Base-by-base conservation (phyloP, 2,888 invertebrate genomes). In the Oligia latruncula region DNA sequence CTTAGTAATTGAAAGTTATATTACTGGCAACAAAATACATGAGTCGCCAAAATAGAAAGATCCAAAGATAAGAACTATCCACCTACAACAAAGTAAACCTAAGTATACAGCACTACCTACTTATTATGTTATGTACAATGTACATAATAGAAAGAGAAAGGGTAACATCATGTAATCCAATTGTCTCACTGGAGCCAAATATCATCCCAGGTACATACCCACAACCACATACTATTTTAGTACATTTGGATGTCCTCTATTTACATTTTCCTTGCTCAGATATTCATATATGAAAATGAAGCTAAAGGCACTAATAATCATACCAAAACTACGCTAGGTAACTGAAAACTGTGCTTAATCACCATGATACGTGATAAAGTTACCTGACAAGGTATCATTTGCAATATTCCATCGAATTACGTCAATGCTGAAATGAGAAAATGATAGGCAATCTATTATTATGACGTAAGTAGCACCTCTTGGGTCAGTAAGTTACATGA, bases 171-270 rank as follows among this genome's bases (percentile, higher is more conserved):
- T 83, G 66, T 82, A 70, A 82, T 82, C 71, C 83, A 83, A 79
- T 83, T 71, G 71, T 83, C 74, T 71, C n/a, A 74, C 67, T 64
- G 64, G 71, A 83, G 65, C 64, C 80, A 79, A 83, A 83, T 83
- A 72, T 80, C 60, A 65, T 71, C 60, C 20, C 60, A 70, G 78
- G 78, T 73, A 77, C 40, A 20, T 40, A 52, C 73, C 40, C 23
- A 40, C 4, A 23, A 15, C 40, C 40, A 40, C 5, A 23, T 49
- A 40, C 40, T 17, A 43, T 64, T 62, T 72, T n/a, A 20, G 46
- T 70, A 77, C 15, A 43, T 67, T 71, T 67, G n/a, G 46, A 17
- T 58, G 52, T 40, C n/a, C 78, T 70, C 49, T 67, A 55, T 71
- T 67, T 67, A 71, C 17, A 35, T 71, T 66, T 81, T 9, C 49